These are phyloP conservation scores for Xenopus laevis DNA, from an alignment of 2,113 vertebrate species.

Conservation along the genomic window DNA sequence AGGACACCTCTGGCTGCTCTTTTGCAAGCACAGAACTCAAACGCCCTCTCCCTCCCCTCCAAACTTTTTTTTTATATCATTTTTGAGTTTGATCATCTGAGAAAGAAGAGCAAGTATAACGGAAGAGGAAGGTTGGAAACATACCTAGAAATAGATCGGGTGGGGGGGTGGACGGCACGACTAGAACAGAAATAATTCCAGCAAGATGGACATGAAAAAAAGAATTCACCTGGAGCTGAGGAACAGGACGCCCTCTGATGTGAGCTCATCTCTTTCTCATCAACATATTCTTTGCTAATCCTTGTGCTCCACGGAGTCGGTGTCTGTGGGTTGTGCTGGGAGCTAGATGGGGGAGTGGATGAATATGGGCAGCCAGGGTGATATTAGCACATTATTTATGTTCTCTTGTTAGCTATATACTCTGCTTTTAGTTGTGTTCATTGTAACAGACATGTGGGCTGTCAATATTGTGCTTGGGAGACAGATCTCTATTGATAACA, in stretches of 20 bases:
- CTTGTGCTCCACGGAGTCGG: no score
- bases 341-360: no score
- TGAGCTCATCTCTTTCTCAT: constrained; percentile 61
- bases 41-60: constrained; percentile 52
- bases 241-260: constrained; percentile 88
- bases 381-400: no score
- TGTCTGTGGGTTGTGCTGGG: no score
- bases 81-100: constrained; percentile 31
- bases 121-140: constrained; percentile 7
- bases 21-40: constrained; percentile 54
- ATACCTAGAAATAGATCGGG: constrained; percentile 19
- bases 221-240: constrained; percentile 90
- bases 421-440: no score
- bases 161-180: constrained; percentile 56
- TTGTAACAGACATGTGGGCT: no score
- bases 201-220: constrained; percentile 85
- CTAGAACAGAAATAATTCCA: constrained; percentile 63
- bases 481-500: no score
- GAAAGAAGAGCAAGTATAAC: constrained; percentile 42
- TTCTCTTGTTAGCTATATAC: no score
- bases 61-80: constrained; percentile 45
- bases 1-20: constrained; percentile 60
- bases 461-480: no score
- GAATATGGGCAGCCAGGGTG: no score
- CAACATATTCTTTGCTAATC: no score